These are phyloP conservation scores for Zhuqinia jingwanae DNA, from an alignment of 2,888 invertebrate species.

Conservation along the genomic window DNA sequence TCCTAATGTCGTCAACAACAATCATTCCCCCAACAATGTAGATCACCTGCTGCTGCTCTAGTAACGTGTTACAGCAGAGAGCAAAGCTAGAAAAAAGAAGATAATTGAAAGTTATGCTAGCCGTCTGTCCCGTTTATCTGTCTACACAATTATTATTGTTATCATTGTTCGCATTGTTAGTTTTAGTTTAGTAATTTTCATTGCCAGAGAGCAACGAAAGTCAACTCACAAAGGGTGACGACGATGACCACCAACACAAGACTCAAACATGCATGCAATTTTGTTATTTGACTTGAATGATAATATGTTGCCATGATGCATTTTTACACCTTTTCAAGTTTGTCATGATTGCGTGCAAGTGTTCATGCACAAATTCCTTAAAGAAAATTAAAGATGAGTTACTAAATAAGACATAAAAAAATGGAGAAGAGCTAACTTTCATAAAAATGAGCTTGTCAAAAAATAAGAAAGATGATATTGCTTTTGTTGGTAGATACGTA, in stretches of 20 bases:
- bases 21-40: conserved; percentile 46
- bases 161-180: conserved; percentile 37
- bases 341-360: conserved; percentile 4
- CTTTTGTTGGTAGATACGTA: neutral
- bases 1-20: conserved; percentile 6
- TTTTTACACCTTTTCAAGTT: conserved; percentile 65
- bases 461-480: neutral
- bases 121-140: conserved; percentile 7
- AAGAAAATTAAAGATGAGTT: conserved; percentile 4
- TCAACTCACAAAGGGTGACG: conserved; percentile 30
- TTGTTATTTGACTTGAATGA: neutral
- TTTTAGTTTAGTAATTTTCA: conserved; percentile 46
- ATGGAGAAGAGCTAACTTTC: neutral
- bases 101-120: conserved; percentile 37
- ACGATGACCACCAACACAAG: too few species aligned
- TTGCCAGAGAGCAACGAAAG: conserved; percentile 42
- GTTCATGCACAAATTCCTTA: neutral
- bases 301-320: neutral
- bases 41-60: conserved; percentile 65
- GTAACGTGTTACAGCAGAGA: conserved; percentile 26
- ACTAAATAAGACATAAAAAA: conserved; percentile 41
- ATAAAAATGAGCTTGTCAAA: conserved; percentile 19
- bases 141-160: neutral
- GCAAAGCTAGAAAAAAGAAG: neutral
- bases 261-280: conserved; percentile 51